A percentile compares a stretch with the other conserved stretches of the same genome.
These are phyloP conservation scores for Erethizon dorsatum DNA, from an alignment of 2,797 vertebrate species.

Conservation along the genomic window DNA sequence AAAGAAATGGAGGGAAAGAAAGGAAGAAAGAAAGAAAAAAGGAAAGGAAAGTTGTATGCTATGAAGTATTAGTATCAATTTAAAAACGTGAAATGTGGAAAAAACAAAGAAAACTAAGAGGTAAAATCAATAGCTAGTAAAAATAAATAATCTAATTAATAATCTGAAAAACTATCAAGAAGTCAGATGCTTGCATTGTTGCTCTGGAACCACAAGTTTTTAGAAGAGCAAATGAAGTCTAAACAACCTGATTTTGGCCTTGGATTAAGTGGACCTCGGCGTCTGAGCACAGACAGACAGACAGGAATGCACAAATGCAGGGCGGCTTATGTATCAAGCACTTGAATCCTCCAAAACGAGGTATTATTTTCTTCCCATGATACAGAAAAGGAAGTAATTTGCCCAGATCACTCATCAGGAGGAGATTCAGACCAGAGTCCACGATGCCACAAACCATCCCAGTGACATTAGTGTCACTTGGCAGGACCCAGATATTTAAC, in stretches of 20 bases:
- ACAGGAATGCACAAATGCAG: neutral
- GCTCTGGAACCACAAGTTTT: neutral
- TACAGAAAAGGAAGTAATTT: neutral
- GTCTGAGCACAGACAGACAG: neutral
- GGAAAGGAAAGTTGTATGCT: neutral
- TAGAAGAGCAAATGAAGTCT: conserved; percentile 21
- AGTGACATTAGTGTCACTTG: neutral
- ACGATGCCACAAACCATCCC: neutral
- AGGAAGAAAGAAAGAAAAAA: neutral
- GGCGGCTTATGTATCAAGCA: neutral
- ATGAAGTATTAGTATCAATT: neutral
- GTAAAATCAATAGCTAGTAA: conserved; percentile 13
- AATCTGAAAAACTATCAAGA: neutral
- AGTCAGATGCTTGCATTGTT: neutral
- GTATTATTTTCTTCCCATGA: neutral
- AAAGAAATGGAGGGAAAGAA: neutral
- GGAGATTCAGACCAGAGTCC: neutral
- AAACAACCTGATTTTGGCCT: neutral
- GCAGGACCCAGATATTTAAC: neutral
- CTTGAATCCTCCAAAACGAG: neutral
- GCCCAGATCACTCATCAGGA: neutral
- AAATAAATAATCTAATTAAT: neutral
- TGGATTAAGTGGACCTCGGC: neutral
- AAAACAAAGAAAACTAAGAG: conserved; percentile 47
- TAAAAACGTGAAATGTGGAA: conserved; percentile 37